Percentiles rank a stretch among this genome's conserved stretches.
phyloP scores from a whole-genome alignment of 2,797 vertebrate species.

The Hoplostethus mediterraneus region DNA sequence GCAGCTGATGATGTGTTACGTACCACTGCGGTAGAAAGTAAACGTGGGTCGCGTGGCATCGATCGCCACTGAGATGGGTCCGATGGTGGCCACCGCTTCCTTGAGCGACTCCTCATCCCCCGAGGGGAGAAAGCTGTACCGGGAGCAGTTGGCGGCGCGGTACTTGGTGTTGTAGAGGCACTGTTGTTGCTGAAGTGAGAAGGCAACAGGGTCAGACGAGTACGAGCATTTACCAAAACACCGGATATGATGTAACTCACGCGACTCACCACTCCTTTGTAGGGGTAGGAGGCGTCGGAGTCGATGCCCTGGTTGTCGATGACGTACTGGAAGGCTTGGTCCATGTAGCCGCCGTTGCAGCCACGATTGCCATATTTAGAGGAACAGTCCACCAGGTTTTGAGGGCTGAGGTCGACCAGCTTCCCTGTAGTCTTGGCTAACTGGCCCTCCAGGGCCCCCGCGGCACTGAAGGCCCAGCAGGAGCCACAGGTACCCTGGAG shows the following conservation, averaged over 20 bases:
- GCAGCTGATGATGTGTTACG: background rate
- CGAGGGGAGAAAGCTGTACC: constrained; percentile 68
- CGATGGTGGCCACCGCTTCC: constrained; percentile 83
- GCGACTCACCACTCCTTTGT: constrained; percentile 83
- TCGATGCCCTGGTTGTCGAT: constrained; percentile 92
- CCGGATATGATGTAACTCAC: no score
- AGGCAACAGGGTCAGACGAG: background rate
- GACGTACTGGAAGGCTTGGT: constrained; percentile 86
- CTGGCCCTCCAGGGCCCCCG: constrained; percentile 91
- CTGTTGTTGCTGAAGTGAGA: constrained; percentile 71
- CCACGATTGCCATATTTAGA: constrained; percentile 86
- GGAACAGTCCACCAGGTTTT: constrained; percentile 94
- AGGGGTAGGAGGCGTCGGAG: constrained; percentile 86
- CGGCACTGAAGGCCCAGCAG: constrained; percentile 95
- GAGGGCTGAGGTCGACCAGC: constrained; percentile 89
- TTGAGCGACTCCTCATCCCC: constrained; percentile 83
- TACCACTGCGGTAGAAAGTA: constrained; percentile 87
- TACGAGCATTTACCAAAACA: background rate
- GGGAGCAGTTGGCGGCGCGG: constrained; percentile 88
- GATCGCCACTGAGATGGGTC: constrained; percentile 90
- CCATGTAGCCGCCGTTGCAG: constrained; percentile 87
- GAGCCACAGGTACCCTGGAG: constrained; percentile 87
- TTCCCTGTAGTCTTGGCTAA: constrained; percentile 86
- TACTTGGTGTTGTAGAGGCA: constrained; percentile 82
- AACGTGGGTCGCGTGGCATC: constrained; percentile 84